A percentile compares a stretch with the other conserved stretches of the same genome.
Evolutionary conservation across 2,888 invertebrate species (phyloP).

Genomic region (Cetonia aurata): DNA sequence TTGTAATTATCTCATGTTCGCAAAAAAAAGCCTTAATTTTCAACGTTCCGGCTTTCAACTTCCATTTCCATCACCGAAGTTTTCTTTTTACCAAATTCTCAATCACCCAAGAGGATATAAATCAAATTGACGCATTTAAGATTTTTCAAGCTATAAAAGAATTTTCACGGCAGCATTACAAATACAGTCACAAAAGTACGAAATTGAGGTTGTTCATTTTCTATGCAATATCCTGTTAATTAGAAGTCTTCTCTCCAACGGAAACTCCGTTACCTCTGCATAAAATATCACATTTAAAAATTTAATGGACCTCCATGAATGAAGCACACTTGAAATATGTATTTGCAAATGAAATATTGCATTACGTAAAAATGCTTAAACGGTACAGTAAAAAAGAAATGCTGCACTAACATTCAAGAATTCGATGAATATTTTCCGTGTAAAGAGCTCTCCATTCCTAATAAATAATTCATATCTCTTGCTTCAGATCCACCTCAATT

Average conservation of each 20-base stretch:
- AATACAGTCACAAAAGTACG: background rate
- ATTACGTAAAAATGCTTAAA: no score
- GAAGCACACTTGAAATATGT: slow-evolving; percentile 7
- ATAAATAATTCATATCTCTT: no score
- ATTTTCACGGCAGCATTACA: background rate
- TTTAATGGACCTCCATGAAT: slow-evolving; percentile 1
- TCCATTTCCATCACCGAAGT: background rate
- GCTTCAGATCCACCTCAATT: no score
- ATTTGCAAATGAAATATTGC: background rate
- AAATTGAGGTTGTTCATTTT: background rate
- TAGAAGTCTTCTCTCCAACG: slow-evolving; percentile 9
- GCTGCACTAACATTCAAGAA: no score
- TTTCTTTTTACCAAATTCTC: background rate
- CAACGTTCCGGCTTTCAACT: no score
- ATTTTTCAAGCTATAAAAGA: background rate
- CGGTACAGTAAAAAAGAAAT: no score
- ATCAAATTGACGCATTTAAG: slow-evolving; percentile 13
- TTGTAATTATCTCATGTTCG: no score
- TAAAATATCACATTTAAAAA: slow-evolving; percentile 18
- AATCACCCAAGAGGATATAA: slow-evolving; percentile 3
- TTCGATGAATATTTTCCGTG: no score
- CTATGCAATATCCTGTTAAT: slow-evolving; percentile 20
- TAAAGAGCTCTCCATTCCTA: no score
- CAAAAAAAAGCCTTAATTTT: no score
- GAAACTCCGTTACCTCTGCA: slow-evolving; percentile 14